phyloP scores from a whole-genome alignment of 1,140 invertebrate species.

The Trichonephila clavata region DNA sequence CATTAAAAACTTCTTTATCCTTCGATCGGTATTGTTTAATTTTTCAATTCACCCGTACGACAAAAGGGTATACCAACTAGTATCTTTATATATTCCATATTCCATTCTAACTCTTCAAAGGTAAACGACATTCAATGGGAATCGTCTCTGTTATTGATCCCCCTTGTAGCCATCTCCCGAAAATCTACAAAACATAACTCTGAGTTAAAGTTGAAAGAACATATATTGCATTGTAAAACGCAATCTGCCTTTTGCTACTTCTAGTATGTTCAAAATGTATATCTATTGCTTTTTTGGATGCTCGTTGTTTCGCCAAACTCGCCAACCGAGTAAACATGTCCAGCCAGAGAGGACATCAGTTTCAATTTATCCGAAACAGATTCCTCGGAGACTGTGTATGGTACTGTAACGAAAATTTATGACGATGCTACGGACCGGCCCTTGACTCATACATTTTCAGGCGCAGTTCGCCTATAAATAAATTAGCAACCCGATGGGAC shows the following conservation, averaged over 20 bases:
- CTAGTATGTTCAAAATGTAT: neutral
- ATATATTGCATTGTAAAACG: neutral
- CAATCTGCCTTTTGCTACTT: neutral
- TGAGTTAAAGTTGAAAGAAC: neutral
- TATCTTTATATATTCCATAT: too few species aligned
- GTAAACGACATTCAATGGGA: too few species aligned
- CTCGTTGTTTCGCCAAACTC: constrained; percentile 25
- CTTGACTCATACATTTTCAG: constrained; percentile 49
- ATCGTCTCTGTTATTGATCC: too few species aligned
- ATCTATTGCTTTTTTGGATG: constrained; percentile 15
- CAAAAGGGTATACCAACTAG: too few species aligned
- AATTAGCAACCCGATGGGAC: constrained; percentile 48
- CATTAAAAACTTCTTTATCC: too few species aligned
- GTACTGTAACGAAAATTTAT: constrained; percentile 61
- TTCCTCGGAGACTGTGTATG: constrained; percentile 21
- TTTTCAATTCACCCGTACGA: too few species aligned
- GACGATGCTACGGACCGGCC: constrained; percentile 3
- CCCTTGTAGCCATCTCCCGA: neutral
- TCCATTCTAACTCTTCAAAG: too few species aligned
- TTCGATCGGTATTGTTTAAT: too few species aligned
- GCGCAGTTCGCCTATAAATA: constrained; percentile 43
- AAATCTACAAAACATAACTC: neutral
- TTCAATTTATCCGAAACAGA: constrained; percentile 65
- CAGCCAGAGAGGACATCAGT: constrained; percentile 46
- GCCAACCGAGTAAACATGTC: constrained; percentile 43